A percentile compares a stretch with the other conserved stretches of the same genome.
phyloP scores from a whole-genome alignment of 2,113 vertebrate genomes.

The Arenaria interpres region DNA sequence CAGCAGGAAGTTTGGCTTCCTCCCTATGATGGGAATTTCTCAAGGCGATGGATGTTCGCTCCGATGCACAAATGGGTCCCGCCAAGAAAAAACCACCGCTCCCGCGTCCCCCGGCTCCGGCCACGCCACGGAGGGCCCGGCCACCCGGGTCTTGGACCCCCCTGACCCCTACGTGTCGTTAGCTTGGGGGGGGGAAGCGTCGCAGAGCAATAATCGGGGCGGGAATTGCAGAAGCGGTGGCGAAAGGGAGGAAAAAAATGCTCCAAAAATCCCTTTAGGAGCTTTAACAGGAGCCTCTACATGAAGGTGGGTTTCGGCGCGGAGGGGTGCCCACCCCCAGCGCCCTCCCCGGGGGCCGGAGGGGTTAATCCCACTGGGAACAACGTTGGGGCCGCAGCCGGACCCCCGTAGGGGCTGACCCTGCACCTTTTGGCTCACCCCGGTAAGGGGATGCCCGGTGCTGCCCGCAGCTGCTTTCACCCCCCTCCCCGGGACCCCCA shows the following conservation, averaged over 20 bases:
- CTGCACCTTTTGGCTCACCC: accelerated
- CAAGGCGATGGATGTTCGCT: not conserved
- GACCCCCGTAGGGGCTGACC: not conserved
- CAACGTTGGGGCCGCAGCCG: accelerated
- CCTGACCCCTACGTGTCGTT: accelerated
- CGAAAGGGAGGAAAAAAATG: accelerated
- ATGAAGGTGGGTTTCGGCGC: accelerated
- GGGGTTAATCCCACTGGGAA: not conserved
- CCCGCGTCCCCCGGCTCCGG: not conserved
- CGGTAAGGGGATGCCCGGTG: accelerated
- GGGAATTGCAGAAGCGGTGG: accelerated
- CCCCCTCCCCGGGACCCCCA: not conserved
- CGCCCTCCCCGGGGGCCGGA: accelerated
- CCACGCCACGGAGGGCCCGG: not conserved
- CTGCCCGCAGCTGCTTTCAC: accelerated
- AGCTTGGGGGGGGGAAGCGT: accelerated
- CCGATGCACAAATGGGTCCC: not conserved
- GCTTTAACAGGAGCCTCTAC: accelerated
- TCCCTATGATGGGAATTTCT: constrained; percentile 51
- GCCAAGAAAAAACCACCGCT: not conserved
- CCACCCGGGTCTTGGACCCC: accelerated
- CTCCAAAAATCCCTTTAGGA: not conserved
- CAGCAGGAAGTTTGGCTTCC: constrained; percentile 55
- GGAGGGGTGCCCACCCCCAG: not conserved
- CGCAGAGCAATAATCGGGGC: accelerated